phyloP scores from a whole-genome alignment of 2,797 vertebrate genomes.

The Adelosebastes latens region DNA sequence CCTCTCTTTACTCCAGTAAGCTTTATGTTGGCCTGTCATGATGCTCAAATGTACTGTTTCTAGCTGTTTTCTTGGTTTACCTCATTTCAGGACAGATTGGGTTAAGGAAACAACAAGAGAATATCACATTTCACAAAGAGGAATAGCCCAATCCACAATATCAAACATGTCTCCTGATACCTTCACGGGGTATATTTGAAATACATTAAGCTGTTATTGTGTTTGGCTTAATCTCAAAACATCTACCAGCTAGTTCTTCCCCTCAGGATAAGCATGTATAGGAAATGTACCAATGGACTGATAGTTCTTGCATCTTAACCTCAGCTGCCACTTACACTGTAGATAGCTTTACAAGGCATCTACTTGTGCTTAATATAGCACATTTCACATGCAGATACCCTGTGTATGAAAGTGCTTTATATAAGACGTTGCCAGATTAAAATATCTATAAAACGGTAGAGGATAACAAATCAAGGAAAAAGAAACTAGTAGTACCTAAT shows the following conservation, averaged over 20 bases:
- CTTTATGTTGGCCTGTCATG: slow-evolving; percentile 18
- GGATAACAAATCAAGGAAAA: neutral
- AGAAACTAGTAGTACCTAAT: neutral
- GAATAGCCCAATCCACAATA: neutral
- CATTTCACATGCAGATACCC: slow-evolving; percentile 9
- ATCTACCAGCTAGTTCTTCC: neutral
- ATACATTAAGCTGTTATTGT: slow-evolving; percentile 2
- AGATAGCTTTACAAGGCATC: slow-evolving; percentile 11
- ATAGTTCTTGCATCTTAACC: slow-evolving; percentile 1
- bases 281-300: slow-evolving; percentile 13
- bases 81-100: neutral
- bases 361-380: neutral
- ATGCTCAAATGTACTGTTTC: neutral
- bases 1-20: slow-evolving; percentile 22
- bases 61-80: slow-evolving; percentile 6
- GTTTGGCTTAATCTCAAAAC: slow-evolving; percentile 16
- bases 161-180: neutral
- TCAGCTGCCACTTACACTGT: slow-evolving; percentile 20
- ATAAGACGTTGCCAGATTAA: neutral
- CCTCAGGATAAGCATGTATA: neutral
- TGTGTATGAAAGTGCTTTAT: slow-evolving; percentile 16
- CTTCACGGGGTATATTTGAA: slow-evolving; percentile 4
- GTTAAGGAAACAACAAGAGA: neutral
- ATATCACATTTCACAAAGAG: neutral
- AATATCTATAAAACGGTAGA: neutral